Conservation (phyloP, 2,888 invertebrate genomes). For the Conomelus anceps region DNA sequence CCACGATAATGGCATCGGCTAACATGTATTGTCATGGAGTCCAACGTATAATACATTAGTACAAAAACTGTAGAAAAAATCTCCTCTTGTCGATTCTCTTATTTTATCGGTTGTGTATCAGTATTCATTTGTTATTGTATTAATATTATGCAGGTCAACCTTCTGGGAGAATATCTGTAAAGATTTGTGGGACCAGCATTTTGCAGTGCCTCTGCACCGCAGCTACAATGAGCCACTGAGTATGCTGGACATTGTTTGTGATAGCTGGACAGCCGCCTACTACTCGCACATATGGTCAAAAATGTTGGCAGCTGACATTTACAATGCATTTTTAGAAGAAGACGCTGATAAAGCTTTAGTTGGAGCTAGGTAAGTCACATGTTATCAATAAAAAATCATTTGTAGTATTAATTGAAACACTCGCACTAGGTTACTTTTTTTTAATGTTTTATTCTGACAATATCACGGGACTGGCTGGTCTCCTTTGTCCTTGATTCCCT, state of each 20-base stretch:
- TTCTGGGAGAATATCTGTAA: conserved; percentile 77
- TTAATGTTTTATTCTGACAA: too few relatives aligned
- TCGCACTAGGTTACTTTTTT: too few relatives aligned
- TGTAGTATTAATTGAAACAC: not conserved
- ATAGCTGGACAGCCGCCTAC: conserved; percentile 79
- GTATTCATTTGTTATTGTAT: not conserved
- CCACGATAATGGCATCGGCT: too few relatives aligned
- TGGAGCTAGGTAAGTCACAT: conserved; percentile 36
- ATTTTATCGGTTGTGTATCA: not conserved
- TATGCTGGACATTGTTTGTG: conserved; percentile 73
- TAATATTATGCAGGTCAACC: conserved; percentile 53
- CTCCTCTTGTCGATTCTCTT: too few relatives aligned
- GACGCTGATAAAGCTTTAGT: conserved; percentile 38
- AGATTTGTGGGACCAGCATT: conserved; percentile 73
- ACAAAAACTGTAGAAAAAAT: too few relatives aligned
- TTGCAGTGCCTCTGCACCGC: conserved; percentile 66
- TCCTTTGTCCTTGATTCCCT: too few relatives aligned
- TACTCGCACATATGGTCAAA: conserved; percentile 69
- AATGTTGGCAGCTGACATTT: conserved; percentile 86
- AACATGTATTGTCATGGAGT: too few relatives aligned
- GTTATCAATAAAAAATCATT: not conserved
- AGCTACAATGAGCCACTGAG: conserved; percentile 80
- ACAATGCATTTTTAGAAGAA: conserved; percentile 72
- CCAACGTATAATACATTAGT: too few relatives aligned
- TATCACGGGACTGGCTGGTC: too few relatives aligned